phyloP scores from a whole-genome alignment of 2,888 invertebrate genomes.

The Limenitis camilla region DNA sequence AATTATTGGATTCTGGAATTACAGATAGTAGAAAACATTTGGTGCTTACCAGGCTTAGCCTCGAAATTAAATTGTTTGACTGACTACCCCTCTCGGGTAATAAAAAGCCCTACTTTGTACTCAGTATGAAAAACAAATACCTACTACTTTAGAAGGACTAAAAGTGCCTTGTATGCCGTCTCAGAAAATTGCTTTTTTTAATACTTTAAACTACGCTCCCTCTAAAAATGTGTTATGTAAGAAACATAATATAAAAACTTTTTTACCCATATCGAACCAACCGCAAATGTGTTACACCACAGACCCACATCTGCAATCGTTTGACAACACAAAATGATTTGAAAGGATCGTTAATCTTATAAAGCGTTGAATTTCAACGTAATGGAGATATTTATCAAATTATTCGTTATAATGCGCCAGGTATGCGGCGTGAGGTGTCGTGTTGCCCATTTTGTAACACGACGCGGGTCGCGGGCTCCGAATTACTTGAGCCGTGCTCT shows the following conservation, averaged over 20 bases:
- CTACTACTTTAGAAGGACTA: no score
- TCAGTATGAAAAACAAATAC: no score
- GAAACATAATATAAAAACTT: neutral
- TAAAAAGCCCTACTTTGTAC: no score
- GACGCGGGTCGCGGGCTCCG: constrained; percentile 14
- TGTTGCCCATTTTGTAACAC: constrained; percentile 24
- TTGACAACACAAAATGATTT: constrained; percentile 30
- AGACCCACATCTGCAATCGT: constrained; percentile 20
- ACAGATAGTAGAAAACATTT: no score
- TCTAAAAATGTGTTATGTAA: neutral
- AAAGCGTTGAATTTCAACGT: constrained; percentile 34
- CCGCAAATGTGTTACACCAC: constrained; percentile 13
- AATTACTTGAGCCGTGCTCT: constrained; percentile 14
- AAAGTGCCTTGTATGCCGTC: no score
- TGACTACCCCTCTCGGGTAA: no score
- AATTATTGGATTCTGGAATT: no score
- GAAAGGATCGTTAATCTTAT: constrained; percentile 34
- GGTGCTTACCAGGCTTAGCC: no score
- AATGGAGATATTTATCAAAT: constrained; percentile 42
- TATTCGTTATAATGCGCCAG: constrained; percentile 32
- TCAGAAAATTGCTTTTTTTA: no score
- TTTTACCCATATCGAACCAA: neutral
- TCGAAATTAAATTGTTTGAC: no score
- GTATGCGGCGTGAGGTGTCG: constrained; percentile 31
- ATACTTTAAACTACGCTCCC: no score